Percentiles rank a stretch among this genome's conserved stretches.
phyloP scores from a whole-genome alignment of 2,113 vertebrate genomes.

The Alethe castanea region DNA sequence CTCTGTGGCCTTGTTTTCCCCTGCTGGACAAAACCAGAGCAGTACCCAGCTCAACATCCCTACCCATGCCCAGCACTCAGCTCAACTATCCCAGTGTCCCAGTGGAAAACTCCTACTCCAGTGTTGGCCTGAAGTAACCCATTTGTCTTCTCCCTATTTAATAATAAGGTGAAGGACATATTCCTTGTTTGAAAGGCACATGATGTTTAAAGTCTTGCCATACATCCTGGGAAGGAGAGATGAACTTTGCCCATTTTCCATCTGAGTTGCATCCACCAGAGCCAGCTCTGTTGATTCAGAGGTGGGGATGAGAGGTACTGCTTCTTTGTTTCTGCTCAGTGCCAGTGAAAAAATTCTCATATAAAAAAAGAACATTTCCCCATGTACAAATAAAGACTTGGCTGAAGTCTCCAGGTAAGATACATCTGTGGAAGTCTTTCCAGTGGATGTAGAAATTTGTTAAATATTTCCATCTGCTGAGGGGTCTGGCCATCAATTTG shows the following conservation, averaged over 20 bases:
- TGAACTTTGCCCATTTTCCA: not conserved
- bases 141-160: not conserved
- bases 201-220: not conserved
- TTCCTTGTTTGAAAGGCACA: not conserved
- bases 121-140: not conserved
- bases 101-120: not conserved
- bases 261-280: not conserved
- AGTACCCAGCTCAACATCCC: rapidly evolving
- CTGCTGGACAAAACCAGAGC: not conserved
- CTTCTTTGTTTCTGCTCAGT: not conserved
- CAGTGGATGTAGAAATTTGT: not conserved
- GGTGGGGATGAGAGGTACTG: not conserved
- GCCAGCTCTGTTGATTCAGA: rapidly evolving
- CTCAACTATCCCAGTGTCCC: not conserved
- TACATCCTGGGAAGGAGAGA: not conserved
- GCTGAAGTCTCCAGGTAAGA: not conserved
- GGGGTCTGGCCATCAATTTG: not conserved
- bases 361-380: not conserved
- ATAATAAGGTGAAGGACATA: not conserved
- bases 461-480: constrained; percentile 2
- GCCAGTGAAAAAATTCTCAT: not conserved
- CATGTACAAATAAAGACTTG: not conserved
- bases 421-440: not conserved
- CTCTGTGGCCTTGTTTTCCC: not conserved
- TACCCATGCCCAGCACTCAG: not conserved